Base-by-base conservation (phyloP, 2,113 vertebrate species). In the Nerophis ophidion region DNA sequence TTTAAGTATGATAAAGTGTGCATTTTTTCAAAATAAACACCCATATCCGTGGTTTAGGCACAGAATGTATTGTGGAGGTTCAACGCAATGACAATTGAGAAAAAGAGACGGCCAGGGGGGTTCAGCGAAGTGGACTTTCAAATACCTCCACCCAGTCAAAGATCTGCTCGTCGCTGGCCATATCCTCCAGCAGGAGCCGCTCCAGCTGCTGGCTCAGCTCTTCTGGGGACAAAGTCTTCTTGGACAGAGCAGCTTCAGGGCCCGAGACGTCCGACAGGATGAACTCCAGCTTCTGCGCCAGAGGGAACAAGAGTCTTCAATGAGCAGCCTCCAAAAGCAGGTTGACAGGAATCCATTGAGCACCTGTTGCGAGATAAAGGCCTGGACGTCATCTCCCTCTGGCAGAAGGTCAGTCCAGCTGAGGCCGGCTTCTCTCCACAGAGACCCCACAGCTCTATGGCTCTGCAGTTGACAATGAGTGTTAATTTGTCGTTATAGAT, bases 91-190 rank as follows among this genome's bases (percentile, higher is more conserved):
- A 26, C 26, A 26, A 26, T 26, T 26, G 11, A 44, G 10, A 48
- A 2, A 48, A 7, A 9, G 15, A 48, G 14, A 8, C 9, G n/a
- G 16, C 8, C 16, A 8, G 1, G 8, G 1, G 40, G 16, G n/a
- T 15, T 49, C 17, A 49, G 16, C 16, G 4, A 49, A n/a, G 7
- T 4, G 9, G 48, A n/a, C 15, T 49, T 15, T 8, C 16, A 57
- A 47, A 8, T 83, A 99, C 97, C 93, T 99, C 97, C 61, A 98
- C 92, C 97, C 97, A 99, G 79, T 99, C 96, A 85, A 99, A 99
- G 86, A 98, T 98, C 77, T 95, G 93, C 83, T 98, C 96, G 8
- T 98, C 96, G 12, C 90, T 95, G 8, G 93, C 93, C 87, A 93
- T 93, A 68, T 98, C 95, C 81, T 97, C 94, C 56, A 93, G 88